Evolutionary conservation across 1,140 invertebrate species (phyloP), one percentile per base, ranked within the genome.

Genomic region (Stratiolaelaps scimitus): DNA sequence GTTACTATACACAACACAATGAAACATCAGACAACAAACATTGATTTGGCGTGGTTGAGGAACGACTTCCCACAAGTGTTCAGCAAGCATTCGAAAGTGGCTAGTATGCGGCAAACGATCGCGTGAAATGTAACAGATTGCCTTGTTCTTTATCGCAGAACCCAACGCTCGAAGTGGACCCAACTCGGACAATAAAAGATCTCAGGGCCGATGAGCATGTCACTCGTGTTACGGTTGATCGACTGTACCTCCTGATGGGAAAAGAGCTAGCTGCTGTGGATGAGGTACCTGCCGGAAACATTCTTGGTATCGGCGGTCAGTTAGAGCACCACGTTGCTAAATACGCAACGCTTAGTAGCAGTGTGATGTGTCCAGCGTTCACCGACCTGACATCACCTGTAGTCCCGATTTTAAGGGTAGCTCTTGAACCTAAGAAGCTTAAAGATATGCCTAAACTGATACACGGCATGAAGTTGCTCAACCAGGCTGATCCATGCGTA

Each of bases 401-500:
- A 34, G 73, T 78, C 6, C 78, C 79, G 0, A 94, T 99, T 69
- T 78, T 98, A 0, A 81, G 91, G 66, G 94, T 98, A 1, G 92
- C 94, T 7, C 78, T 98, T n/a, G 90, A 96, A 75, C 89, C 93
- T 2, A 81, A 82, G 64, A 83, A 89, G 74, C 83, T 48, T 67
- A 64, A 81, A 60, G 87, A 94, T 71, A 78, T 96, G 74, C 80
- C 84, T 44, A 81, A 85, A 69, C 75, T 99, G n/a, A 81, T 89
- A 0, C 81, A 83, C 73, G 92, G 83, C 2, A 75, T 94, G 30
- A 83, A 83, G 70, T 74, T 92, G 26, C 76, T 94, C 19, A 91
- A 92, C 75, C 89, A 96, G 76, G 88, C 93, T 0, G 94, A 98
- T 78, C 76, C 89, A 1, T 92, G 90, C 78, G 91, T 94, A 0